Percentiles rank a stretch among this genome's conserved stretches.
Conservation (phyloP, 1,140 invertebrate genomes). For the Lordiphosa clarofinis region DNA sequence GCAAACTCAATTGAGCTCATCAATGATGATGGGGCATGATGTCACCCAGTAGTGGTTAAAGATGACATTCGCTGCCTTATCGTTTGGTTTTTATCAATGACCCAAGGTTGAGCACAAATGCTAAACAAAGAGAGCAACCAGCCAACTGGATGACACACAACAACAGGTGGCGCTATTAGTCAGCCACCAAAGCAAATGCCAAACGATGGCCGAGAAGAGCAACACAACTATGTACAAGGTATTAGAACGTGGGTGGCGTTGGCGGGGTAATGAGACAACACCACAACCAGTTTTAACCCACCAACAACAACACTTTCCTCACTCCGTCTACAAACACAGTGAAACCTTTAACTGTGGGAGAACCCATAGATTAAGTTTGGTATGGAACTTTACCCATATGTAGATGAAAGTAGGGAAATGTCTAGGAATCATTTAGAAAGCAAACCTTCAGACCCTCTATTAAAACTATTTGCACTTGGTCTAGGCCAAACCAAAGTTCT, state of each 20-base stretch:
- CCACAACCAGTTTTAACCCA: too few relatives aligned
- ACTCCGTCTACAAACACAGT: too few relatives aligned
- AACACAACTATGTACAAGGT: constrained; percentile 22
- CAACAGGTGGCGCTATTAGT: constrained; percentile 67
- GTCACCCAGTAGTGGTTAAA: constrained; percentile 45
- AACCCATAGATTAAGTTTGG: too few relatives aligned
- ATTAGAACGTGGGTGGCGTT: constrained; percentile 14
- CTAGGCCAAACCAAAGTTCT: too few relatives aligned
- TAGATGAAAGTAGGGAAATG: too few relatives aligned
- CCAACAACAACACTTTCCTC: too few relatives aligned
- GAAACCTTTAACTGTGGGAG: too few relatives aligned
- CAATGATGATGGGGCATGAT: constrained; percentile 50
- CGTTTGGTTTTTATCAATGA: constrained; percentile 53
- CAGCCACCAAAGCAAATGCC: constrained; percentile 17
- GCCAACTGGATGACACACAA: constrained; percentile 52
- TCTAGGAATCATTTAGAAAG: too few relatives aligned
- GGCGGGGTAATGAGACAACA: too few relatives aligned
- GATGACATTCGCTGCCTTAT: constrained; percentile 33
- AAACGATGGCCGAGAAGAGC: not conserved
- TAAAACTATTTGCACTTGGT: too few relatives aligned
- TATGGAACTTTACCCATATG: too few relatives aligned
- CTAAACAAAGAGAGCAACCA: constrained; percentile 10
- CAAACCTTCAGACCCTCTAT: too few relatives aligned
- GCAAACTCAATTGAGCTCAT: constrained; percentile 45
- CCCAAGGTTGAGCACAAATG: not conserved